A percentile compares a stretch with the other conserved stretches of the same genome.
phyloP scores from a whole-genome alignment of 2,113 vertebrate species.

The Haemorhous mexicanus region DNA sequence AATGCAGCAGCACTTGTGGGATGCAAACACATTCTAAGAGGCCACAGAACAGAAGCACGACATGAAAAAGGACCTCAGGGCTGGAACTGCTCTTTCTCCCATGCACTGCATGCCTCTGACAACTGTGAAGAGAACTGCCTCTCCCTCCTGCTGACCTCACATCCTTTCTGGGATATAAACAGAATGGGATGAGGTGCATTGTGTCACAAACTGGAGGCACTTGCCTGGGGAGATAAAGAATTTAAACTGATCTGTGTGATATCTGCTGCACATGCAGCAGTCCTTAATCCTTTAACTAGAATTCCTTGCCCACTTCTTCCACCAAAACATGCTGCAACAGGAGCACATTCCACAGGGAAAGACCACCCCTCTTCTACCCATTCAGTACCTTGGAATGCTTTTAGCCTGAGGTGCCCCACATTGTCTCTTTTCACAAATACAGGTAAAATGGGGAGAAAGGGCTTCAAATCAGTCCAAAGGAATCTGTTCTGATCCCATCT shows the following conservation, averaged over 20 bases:
- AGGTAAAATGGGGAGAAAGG: neutral
- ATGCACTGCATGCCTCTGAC: neutral
- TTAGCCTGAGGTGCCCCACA: neutral
- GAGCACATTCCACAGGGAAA: neutral
- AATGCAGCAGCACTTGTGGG: neutral
- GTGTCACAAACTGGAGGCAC: slow-evolving; percentile 7
- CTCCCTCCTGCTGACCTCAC: slow-evolving; percentile 25
- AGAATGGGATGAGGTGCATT: slow-evolving; percentile 16
- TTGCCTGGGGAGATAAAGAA: neutral
- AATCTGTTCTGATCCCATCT: neutral
- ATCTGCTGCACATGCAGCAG: neutral
- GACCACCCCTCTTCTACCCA: neutral
- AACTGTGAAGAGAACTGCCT: neutral
- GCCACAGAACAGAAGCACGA: neutral
- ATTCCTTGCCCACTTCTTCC: neutral
- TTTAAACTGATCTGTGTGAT: neutral
- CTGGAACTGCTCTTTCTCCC: neutral
- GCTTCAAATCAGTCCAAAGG: neutral
- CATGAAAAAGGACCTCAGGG: neutral
- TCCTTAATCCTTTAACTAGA: neutral
- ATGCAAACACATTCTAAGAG: neutral
- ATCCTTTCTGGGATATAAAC: slow-evolving; percentile 36
- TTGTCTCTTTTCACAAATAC: neutral
- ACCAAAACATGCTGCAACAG: neutral
- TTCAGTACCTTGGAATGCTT: neutral